Evolutionary conservation across 92 coral and sea anemone genomes (phyloP).

Genomic region (Zoanthus sociatus): DNA sequence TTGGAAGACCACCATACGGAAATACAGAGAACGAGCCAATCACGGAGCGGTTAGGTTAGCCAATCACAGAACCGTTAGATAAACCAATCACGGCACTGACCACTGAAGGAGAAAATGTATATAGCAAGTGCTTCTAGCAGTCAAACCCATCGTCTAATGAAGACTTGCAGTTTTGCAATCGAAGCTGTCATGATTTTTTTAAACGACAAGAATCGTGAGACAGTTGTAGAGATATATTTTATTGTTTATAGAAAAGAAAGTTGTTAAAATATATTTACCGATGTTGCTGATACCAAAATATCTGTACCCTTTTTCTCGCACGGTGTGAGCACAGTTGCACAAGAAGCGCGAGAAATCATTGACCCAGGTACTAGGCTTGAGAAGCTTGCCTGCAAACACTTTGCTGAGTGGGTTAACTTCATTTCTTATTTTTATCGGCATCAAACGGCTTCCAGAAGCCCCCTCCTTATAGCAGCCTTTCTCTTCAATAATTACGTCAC

Average conservation of each 20-base stretch:
- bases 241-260: background rate
- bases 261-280: background rate
- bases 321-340: conserved; percentile 24
- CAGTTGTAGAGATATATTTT: too few relatives aligned
- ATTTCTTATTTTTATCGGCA: conserved; percentile 5
- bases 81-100: too few relatives aligned
- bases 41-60: too few relatives aligned
- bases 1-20: too few relatives aligned
- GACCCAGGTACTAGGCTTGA: background rate
- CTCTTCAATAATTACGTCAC: conserved; percentile 10
- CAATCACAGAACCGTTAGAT: too few relatives aligned
- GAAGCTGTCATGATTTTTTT: background rate
- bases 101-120: too few relatives aligned
- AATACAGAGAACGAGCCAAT: too few relatives aligned
- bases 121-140: too few relatives aligned
- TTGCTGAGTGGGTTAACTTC: conserved; percentile 3
- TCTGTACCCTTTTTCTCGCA: background rate
- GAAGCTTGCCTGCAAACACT: background rate
- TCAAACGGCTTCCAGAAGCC: background rate
- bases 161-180: background rate
- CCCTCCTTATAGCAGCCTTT: conserved; percentile 23
- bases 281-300: conserved; percentile 21
- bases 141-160: too few relatives aligned
- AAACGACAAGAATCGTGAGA: too few relatives aligned
- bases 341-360: conserved; percentile 16